These are phyloP conservation scores for Apogon hyalosoma DNA, from an alignment of 2,797 vertebrate species.

Conservation along the genomic window DNA sequence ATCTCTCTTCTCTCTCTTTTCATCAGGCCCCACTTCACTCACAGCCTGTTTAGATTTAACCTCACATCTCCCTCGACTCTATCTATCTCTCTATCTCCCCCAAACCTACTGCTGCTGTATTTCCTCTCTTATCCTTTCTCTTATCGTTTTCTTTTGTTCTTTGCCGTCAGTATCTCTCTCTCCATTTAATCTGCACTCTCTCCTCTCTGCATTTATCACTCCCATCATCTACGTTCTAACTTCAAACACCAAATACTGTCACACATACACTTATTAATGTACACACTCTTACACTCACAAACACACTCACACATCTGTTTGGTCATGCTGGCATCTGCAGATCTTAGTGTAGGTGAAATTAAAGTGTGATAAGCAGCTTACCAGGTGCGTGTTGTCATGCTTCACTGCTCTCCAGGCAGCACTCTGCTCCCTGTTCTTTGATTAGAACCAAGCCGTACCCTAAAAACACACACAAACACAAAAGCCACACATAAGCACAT, in stretches of 20 bases:
- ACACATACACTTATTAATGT: constrained; percentile 22
- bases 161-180: constrained; percentile 67
- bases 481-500: constrained; percentile 24
- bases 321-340: constrained; percentile 62
- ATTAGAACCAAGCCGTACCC: constrained; percentile 59
- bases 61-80: constrained; percentile 47
- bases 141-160: constrained; percentile 77
- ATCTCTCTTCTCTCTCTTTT: constrained; percentile 26
- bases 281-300: constrained; percentile 16
- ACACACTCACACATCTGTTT: constrained; percentile 59
- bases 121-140: constrained; percentile 65
- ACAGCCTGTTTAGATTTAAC: constrained; percentile 58
- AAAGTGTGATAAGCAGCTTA: constrained; percentile 85
- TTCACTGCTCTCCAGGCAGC: constrained; percentile 75
- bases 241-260: constrained; percentile 48
- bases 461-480: constrained; percentile 23
- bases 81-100: constrained; percentile 54
- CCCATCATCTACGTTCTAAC: constrained; percentile 69
- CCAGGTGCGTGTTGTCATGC: constrained; percentile 82
- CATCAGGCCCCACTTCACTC: constrained; percentile 45
- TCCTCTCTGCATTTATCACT: constrained; percentile 68
- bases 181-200: constrained; percentile 73
- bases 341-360: constrained; percentile 79
- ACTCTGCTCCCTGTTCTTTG: constrained; percentile 72
- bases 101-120: constrained; percentile 59